These are phyloP conservation scores for Heliopora coerulea DNA, from an alignment of 92 coral and sea anemone genomes.

Conservation along the genomic window DNA sequence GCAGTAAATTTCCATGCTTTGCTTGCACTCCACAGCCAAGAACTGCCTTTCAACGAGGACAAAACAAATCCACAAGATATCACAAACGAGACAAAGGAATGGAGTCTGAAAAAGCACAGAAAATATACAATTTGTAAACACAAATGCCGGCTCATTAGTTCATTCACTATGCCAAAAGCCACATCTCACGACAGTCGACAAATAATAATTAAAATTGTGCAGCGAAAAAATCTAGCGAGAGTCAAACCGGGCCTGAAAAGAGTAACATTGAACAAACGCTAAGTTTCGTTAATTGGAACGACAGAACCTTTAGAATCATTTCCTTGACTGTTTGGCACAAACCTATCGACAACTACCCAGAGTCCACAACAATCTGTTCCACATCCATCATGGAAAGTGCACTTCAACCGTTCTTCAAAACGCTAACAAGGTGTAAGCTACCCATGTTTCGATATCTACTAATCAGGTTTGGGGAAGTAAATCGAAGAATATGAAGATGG, in stretches of 20 bases:
- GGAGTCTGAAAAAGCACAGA: not conserved
- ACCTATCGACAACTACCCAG: too few relatives aligned
- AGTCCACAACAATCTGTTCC: too few relatives aligned
- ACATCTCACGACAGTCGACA: conserved; percentile 6
- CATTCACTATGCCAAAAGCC: not conserved
- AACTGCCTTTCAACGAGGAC: not conserved
- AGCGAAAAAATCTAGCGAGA: too few relatives aligned
- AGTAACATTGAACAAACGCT: too few relatives aligned
- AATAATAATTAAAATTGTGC: conserved; percentile 24
- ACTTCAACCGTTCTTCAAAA: too few relatives aligned
- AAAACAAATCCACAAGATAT: not conserved
- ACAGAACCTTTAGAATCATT: too few relatives aligned
- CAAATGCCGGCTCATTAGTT: not conserved
- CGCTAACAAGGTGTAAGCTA: too few relatives aligned
- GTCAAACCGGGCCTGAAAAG: too few relatives aligned
- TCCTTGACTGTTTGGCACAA: not conserved
- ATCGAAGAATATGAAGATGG: not conserved
- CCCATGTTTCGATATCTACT: too few relatives aligned
- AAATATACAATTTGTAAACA: conserved; percentile 5
- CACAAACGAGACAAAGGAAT: not conserved
- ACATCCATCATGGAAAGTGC: too few relatives aligned
- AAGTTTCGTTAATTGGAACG: too few relatives aligned
- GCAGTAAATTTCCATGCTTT: not conserved
- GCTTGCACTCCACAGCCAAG: not conserved
- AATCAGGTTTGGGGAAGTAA: not conserved